Evolutionary conservation across 2,888 invertebrate genomes (phyloP).

Genomic region (Anoncus sp.): DNA sequence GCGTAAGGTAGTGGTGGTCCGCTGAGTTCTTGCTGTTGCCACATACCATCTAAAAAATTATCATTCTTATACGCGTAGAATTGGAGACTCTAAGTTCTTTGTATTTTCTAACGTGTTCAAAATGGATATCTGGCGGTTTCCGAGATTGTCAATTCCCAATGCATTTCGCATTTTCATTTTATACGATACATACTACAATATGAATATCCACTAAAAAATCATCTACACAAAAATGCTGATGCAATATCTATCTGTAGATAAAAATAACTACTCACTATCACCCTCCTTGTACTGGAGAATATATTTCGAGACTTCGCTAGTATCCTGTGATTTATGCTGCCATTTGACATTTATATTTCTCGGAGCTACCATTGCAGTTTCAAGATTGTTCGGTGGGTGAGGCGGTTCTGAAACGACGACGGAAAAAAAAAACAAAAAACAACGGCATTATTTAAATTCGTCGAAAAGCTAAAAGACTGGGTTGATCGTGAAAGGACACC

Average conservation of each 20-base stretch:
- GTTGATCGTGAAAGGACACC: constrained; percentile 77
- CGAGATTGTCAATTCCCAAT: too few relatives aligned
- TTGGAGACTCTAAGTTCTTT: too few relatives aligned
- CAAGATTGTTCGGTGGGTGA: constrained; percentile 88
- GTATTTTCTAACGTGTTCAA: not conserved
- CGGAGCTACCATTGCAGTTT: constrained; percentile 89
- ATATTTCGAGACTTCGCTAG: constrained; percentile 89
- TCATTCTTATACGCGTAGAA: not conserved
- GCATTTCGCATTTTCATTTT: too few relatives aligned
- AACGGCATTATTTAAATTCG: not conserved
- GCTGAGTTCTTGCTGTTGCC: constrained; percentile 88
- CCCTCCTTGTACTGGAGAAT: constrained; percentile 88
- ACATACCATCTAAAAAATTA: constrained; percentile 83
- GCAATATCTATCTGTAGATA: not conserved
- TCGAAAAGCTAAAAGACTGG: not conserved
- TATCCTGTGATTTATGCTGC: constrained; percentile 88
- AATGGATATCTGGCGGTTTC: not conserved
- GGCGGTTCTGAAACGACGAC: constrained; percentile 86
- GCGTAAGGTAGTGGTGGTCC: constrained; percentile 87
- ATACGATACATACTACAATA: too few relatives aligned
- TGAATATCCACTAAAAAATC: too few relatives aligned
- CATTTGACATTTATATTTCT: constrained; percentile 90
- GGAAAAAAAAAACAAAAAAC: not conserved
- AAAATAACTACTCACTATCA: constrained; percentile 79
- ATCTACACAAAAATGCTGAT: not conserved